Evolutionary conservation across 2,113 vertebrate genomes (phyloP).

Genomic region (Tonatia bakeri): DNA sequence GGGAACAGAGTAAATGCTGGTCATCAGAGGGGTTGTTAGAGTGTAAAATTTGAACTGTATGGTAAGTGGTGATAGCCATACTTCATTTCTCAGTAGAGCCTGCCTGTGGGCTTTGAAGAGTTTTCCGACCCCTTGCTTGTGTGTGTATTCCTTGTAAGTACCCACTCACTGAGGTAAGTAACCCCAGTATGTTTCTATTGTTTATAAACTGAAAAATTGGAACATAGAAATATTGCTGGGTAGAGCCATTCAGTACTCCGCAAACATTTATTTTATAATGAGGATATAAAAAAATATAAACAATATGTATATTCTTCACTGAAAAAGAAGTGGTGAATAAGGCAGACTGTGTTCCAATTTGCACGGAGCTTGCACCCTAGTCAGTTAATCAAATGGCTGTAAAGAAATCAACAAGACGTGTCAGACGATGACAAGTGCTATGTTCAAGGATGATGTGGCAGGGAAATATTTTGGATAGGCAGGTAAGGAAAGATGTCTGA

Average conservation of each 20-base stretch:
- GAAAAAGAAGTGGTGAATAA: not conserved
- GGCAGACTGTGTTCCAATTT: not conserved
- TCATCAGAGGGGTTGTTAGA: not conserved
- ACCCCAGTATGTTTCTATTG: not conserved
- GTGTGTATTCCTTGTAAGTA: not conserved
- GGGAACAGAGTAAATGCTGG: not conserved
- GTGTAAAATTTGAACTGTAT: not conserved
- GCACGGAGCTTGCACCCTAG: not conserved
- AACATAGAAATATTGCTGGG: not conserved
- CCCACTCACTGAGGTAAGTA: not conserved
- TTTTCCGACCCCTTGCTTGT: not conserved
- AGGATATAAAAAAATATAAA: not conserved
- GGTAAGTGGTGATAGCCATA: too few relatives aligned
- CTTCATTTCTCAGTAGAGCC: not conserved
- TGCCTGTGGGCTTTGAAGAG: too few relatives aligned
- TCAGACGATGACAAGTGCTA: not conserved
- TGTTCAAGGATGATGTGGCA: not conserved
- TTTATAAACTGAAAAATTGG: not conserved
- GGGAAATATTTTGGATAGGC: not conserved
- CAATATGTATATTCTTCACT: not conserved
- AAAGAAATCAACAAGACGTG: not conserved
- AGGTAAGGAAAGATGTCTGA: not conserved
- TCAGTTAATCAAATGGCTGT: not conserved
- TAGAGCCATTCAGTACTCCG: not conserved
- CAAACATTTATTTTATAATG: not conserved